These are phyloP conservation scores for Lates japonicus DNA, from an alignment of 2,797 vertebrate species.

Conservation along the genomic window DNA sequence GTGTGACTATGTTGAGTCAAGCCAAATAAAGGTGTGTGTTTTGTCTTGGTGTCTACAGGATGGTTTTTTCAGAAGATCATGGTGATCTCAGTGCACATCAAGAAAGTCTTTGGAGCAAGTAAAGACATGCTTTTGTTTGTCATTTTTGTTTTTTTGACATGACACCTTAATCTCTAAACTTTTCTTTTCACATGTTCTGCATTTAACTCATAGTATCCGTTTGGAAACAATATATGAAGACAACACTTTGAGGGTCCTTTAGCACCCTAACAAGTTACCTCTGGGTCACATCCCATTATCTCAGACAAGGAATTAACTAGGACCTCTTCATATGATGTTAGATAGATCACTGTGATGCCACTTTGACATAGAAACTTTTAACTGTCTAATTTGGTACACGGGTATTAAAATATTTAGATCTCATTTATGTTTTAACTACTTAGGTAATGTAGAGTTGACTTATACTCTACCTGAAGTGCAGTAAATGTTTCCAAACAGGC, in stretches of 20 bases:
- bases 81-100: conserved; percentile 28
- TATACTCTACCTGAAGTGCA: neutral
- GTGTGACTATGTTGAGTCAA: conserved; percentile 31
- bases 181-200: neutral
- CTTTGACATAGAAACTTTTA: neutral
- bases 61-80: conserved; percentile 42
- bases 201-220: neutral
- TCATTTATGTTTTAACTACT: neutral
- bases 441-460: neutral
- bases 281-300: too few relatives aligned
- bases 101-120: neutral
- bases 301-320: too few relatives aligned
- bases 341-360: neutral
- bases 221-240: neutral
- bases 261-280: too few relatives aligned
- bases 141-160: too few relatives aligned
- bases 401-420: neutral
- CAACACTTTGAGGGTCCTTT: too few relatives aligned
- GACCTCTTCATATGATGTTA: too few relatives aligned
- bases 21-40: conserved; percentile 31
- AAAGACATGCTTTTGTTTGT: neutral
- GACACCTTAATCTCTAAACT: neutral
- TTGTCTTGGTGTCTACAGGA: conserved; percentile 25
- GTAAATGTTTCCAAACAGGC: neutral
- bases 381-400: neutral